phyloP scores from a whole-genome alignment of 2,113 vertebrate species.

The Cinclus cinclus region DNA sequence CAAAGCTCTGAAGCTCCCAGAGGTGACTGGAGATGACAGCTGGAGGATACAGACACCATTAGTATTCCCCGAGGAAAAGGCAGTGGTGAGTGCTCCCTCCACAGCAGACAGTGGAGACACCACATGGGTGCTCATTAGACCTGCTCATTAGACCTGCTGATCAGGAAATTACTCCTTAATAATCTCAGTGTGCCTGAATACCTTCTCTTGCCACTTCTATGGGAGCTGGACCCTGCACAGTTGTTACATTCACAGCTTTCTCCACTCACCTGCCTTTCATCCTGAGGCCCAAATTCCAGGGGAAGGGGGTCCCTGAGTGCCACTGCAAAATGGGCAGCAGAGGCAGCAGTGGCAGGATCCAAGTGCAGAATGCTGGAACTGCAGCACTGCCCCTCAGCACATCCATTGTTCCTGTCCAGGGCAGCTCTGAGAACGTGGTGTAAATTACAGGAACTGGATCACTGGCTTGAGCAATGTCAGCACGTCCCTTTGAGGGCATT shows the following conservation, averaged over 20 bases:
- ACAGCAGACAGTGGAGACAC: background rate
- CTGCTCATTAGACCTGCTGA: background rate
- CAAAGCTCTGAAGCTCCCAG: background rate
- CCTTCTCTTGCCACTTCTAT: background rate
- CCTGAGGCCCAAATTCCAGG: background rate
- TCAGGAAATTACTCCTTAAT: background rate
- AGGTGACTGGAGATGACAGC: constrained; percentile 5
- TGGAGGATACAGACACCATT: background rate
- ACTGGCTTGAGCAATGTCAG: constrained; percentile 39
- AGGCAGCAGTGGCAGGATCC: background rate
- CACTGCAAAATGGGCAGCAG: accelerated
- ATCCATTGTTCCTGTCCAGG: background rate
- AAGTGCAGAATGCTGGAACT: accelerated
- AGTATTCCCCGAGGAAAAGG: background rate
- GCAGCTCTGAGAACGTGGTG: background rate
- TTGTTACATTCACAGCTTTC: background rate
- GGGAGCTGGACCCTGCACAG: background rate
- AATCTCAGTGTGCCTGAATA: background rate
- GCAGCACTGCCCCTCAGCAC: background rate
- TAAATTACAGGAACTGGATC: constrained; percentile 23
- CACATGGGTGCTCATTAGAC: background rate
- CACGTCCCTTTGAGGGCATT: background rate
- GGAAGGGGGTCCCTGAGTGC: background rate
- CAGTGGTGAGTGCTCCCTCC: background rate
- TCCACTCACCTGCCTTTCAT: background rate